phyloP scores from a whole-genome alignment of 2,888 invertebrate genomes.

The Xylota segnis region DNA sequence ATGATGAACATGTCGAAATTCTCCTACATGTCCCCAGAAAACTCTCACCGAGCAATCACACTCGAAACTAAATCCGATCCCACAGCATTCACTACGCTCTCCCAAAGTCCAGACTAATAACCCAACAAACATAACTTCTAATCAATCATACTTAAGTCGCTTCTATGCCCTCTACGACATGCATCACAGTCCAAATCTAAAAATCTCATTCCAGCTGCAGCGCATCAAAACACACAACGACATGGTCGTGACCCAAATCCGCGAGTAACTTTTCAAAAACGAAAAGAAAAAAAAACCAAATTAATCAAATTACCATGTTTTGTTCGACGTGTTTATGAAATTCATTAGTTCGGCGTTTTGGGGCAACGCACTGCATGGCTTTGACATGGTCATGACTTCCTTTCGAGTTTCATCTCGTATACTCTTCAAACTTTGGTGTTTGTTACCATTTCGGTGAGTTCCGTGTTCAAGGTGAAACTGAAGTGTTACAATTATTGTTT shows the following conservation, averaged over 20 bases:
- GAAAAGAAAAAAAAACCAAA: constrained; percentile 11
- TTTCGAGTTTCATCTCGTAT: constrained; percentile 41
- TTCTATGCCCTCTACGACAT: constrained; percentile 11
- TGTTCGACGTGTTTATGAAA: constrained; percentile 54
- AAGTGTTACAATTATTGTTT: constrained; percentile 43
- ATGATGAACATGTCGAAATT: constrained; percentile 24
- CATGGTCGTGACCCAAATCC: constrained; percentile 63
- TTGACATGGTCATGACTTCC: constrained; percentile 73
- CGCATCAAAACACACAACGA: constrained; percentile 6
- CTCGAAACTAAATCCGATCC: constrained; percentile 1
- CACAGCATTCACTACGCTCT: background rate
- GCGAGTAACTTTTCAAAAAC: constrained; percentile 26
- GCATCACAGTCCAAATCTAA: constrained; percentile 13
- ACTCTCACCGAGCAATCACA: background rate
- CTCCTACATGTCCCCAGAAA: constrained; percentile 1
- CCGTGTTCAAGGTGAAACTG: constrained; percentile 69
- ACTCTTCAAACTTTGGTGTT: constrained; percentile 14
- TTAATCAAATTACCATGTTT: constrained; percentile 51
- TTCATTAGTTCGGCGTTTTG: constrained; percentile 57
- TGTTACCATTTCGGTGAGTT: constrained; percentile 38
- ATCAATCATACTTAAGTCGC: constrained; percentile 29
- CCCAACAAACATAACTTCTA: background rate
- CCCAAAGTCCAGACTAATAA: constrained; percentile 4
- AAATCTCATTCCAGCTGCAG: constrained; percentile 12
- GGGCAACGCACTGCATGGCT: constrained; percentile 70